Conservation (phyloP, 2,113 vertebrate species). For the Cololabis saira region DNA sequence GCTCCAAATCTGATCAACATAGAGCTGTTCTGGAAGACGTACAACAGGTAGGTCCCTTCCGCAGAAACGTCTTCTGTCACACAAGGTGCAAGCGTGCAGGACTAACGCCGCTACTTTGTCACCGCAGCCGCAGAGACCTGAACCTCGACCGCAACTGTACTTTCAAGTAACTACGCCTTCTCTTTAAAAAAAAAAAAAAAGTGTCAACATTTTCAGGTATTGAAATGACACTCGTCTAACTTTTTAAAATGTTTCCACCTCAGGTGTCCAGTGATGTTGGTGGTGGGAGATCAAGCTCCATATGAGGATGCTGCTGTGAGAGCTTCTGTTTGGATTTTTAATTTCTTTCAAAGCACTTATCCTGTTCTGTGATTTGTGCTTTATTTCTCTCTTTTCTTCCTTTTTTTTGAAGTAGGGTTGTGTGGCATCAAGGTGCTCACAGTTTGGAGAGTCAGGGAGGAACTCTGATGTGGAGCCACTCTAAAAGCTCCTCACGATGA, state of each 20-base stretch:
- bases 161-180: conserved; percentile 75
- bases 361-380: too few relatives aligned
- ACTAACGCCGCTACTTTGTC: background rate
- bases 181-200: background rate
- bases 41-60: conserved; percentile 79
- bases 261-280: conserved; percentile 93
- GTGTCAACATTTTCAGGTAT: background rate
- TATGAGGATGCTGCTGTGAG: conserved; percentile 93
- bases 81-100: background rate
- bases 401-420: too few relatives aligned
- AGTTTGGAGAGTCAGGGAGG: too few relatives aligned
- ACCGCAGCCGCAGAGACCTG: conserved; percentile 87
- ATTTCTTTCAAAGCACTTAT: too few relatives aligned
- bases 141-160: conserved; percentile 84
- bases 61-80: background rate
- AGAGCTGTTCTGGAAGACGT: conserved; percentile 90
- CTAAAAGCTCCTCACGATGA: too few relatives aligned
- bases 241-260: background rate
- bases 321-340: background rate
- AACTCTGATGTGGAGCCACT: too few relatives aligned
- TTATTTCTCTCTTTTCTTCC: too few relatives aligned
- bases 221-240: background rate
- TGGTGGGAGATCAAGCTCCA: conserved; percentile 93
- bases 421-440: too few relatives aligned
- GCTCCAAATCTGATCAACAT: conserved; percentile 85